phyloP scores from a whole-genome alignment of 2,888 invertebrate species.

The Drosophila nigritarsus region DNA sequence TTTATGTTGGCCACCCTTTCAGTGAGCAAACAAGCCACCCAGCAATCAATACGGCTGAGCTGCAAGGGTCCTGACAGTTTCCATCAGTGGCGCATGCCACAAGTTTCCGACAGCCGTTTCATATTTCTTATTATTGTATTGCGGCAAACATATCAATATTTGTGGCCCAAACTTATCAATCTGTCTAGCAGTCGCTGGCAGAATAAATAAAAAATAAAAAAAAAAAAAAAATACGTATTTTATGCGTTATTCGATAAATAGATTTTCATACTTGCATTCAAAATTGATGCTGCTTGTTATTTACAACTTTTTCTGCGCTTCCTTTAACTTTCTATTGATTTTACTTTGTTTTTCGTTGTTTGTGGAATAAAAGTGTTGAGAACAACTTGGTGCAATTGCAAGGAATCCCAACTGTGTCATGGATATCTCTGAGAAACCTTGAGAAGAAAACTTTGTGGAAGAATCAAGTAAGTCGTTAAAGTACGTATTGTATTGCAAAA shows the following conservation, averaged over 20 bases:
- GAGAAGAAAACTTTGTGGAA: neutral
- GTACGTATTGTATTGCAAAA: neutral
- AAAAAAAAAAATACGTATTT: neutral
- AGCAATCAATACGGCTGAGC: constrained; percentile 52
- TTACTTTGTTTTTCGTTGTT: neutral
- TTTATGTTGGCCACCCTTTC: constrained; percentile 24
- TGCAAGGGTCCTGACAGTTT: constrained; percentile 49
- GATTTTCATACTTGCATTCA: constrained; percentile 14
- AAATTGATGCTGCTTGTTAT: constrained; percentile 3
- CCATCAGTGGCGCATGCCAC: constrained; percentile 36
- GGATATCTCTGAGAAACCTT: neutral
- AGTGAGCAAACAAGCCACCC: constrained; percentile 44
- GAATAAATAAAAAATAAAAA: neutral
- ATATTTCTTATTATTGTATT: constrained; percentile 29
- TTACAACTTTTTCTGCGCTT: neutral
- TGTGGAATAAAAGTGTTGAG: neutral
- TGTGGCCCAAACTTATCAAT: constrained; percentile 26
- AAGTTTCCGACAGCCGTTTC: constrained; percentile 25
- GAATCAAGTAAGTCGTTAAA: neutral
- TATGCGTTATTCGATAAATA: neutral
- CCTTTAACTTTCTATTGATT: neutral
- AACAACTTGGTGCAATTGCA: constrained; percentile 1
- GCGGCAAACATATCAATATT: constrained; percentile 46
- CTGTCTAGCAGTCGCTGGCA: constrained; percentile 11
- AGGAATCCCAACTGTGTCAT: neutral